Evolutionary conservation across 2,888 invertebrate species (phyloP).

Genomic region (Metallyticus violacea): DNA sequence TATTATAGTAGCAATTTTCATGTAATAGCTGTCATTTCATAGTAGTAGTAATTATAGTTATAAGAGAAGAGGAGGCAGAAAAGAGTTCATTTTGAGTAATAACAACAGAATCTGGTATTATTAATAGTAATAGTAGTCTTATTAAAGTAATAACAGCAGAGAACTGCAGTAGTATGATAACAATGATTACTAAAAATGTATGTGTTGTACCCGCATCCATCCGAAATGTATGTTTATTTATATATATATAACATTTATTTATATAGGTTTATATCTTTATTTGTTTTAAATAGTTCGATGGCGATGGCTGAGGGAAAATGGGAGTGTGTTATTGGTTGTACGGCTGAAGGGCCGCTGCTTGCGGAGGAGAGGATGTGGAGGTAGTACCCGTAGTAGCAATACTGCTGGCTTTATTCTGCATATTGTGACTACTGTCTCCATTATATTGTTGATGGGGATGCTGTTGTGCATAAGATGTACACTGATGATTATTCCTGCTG

Average conservation of each 20-base stretch:
- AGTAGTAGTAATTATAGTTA: background rate
- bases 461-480: no score
- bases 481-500: no score
- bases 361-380: background rate
- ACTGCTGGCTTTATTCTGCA: background rate
- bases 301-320: background rate
- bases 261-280: background rate
- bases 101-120: background rate
- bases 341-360: background rate
- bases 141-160: constrained; percentile 20
- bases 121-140: constrained; percentile 1
- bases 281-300: background rate
- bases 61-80: background rate
- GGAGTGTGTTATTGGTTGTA: background rate
- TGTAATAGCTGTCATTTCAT: background rate
- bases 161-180: constrained; percentile 15
- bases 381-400: background rate
- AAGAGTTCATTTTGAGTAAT: background rate
- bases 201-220: constrained; percentile 32
- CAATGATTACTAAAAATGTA: constrained; percentile 18
- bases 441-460: no score
- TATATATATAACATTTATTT: background rate
- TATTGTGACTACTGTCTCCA: background rate
- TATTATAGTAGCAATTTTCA: background rate
- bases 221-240: constrained; percentile 28